Evolutionary conservation across 2,113 vertebrate genomes (phyloP).

Genomic region (Nettapus auritus): DNA sequence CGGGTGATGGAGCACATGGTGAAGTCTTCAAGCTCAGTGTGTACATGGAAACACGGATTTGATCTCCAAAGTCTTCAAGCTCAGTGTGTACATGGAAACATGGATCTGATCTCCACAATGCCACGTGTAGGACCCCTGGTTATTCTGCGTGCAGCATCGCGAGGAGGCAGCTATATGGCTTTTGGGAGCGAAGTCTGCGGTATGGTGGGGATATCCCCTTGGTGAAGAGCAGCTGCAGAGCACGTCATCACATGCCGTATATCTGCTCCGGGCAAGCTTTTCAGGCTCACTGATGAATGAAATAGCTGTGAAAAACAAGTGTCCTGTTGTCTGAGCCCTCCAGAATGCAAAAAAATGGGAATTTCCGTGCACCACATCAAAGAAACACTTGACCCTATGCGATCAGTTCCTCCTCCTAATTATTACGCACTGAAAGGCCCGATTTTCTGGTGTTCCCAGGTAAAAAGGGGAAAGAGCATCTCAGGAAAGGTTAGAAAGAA

Average conservation of each 20-base stretch:
- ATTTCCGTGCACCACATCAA: conserved; percentile 7
- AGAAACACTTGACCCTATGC: conserved; percentile 38
- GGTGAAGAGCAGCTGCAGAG: conserved; percentile 15
- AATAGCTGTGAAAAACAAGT: conserved; percentile 26
- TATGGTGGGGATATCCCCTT: not conserved
- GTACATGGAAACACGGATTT: not conserved
- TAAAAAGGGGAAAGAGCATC: not conserved
- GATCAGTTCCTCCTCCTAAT: conserved; percentile 48
- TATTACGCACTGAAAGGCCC: not conserved
- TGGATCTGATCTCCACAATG: not conserved
- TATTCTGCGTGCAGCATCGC: fast-evolving
- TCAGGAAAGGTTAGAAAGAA: not conserved
- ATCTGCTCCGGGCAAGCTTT: conserved; percentile 20
- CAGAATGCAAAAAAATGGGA: conserved; percentile 12
- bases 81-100: not conserved
- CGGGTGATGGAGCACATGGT: fast-evolving
- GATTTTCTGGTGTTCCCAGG: not conserved
- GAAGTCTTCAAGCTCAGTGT: not conserved
- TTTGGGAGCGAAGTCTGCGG: not conserved
- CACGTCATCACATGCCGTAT: not conserved
- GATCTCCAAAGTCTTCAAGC: not conserved
- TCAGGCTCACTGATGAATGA: not conserved
- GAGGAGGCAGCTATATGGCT: not conserved
- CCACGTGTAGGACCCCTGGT: not conserved
- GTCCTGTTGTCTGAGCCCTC: conserved; percentile 9